phyloP scores from a whole-genome alignment of 2,888 invertebrate genomes.

The Drosophila cognata region DNA sequence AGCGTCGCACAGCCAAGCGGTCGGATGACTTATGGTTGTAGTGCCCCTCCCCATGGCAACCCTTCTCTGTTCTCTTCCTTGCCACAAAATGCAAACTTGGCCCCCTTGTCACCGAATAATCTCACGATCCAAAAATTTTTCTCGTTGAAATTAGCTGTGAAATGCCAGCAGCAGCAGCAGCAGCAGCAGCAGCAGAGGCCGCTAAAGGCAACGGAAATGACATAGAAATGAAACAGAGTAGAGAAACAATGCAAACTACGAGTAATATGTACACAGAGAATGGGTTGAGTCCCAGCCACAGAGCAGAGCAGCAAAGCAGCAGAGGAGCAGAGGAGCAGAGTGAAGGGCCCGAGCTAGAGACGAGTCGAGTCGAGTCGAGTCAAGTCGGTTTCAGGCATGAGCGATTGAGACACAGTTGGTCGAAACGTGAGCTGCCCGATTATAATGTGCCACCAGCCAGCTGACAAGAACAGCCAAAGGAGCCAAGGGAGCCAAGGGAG shows the following conservation, averaged over 20 bases:
- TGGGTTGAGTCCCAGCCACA: conserved; percentile 18
- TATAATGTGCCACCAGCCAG: conserved; percentile 16
- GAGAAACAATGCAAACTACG: conserved; percentile 66
- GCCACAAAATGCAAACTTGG: conserved; percentile 41
- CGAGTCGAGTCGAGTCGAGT: neutral
- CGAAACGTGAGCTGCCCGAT: conserved; percentile 18
- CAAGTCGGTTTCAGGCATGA: conserved; percentile 19
- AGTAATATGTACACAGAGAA: conserved; percentile 36
- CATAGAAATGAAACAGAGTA: conserved; percentile 81
- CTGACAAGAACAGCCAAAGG: conserved; percentile 1
- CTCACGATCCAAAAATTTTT: conserved; percentile 76
- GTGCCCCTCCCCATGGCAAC: conserved; percentile 22
- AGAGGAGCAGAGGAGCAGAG: neutral
- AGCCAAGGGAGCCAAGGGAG: neutral
- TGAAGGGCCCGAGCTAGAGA: neutral
- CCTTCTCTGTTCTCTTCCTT: neutral
- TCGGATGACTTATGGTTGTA: conserved; percentile 77
- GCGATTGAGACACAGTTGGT: conserved; percentile 47
- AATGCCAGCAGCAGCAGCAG: conserved; percentile 56
- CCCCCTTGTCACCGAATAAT: conserved; percentile 66
- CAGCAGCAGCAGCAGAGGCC: conserved; percentile 10
- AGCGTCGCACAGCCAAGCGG: conserved; percentile 75
- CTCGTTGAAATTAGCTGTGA: conserved; percentile 78
- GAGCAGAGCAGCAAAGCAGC: neutral
- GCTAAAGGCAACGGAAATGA: conserved; percentile 65